phyloP scores from a whole-genome alignment of 2,797 vertebrate species.

The Chiloscyllium punctatum region DNA sequence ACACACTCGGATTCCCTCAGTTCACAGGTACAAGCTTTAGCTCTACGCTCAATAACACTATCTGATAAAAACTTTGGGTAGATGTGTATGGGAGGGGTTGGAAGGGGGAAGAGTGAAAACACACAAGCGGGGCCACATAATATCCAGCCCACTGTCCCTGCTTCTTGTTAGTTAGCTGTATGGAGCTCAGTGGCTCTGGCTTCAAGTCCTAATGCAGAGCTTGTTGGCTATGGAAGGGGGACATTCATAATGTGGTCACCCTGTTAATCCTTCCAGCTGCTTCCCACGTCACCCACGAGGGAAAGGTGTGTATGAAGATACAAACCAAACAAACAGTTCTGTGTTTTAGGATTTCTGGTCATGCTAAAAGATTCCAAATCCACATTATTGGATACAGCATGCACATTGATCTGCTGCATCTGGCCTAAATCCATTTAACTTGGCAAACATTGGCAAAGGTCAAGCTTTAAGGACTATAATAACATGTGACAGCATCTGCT shows the following conservation, averaged over 20 bases:
- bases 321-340: not conserved
- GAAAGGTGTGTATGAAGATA: not conserved
- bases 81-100: too few relatives aligned
- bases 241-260: not conserved
- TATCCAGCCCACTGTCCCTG: not conserved
- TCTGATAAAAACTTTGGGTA: too few relatives aligned
- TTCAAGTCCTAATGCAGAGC: not conserved
- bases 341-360: not conserved
- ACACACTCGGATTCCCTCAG: conserved; percentile 20
- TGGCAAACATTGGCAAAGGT: not conserved
- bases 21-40: conserved; percentile 11
- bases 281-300: too few relatives aligned
- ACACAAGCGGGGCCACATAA: too few relatives aligned
- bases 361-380: not conserved
- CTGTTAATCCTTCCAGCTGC: too few relatives aligned
- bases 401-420: not conserved
- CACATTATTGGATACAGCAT: not conserved
- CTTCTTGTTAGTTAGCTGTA: not conserved
- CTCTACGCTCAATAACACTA: not conserved
- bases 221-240: not conserved
- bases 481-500: too few relatives aligned
- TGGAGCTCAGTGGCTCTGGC: not conserved
- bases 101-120: too few relatives aligned
- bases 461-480: not conserved
- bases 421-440: not conserved